Base-by-base conservation (phyloP, 1,140 invertebrate genomes). In the Battus philenor region DNA sequence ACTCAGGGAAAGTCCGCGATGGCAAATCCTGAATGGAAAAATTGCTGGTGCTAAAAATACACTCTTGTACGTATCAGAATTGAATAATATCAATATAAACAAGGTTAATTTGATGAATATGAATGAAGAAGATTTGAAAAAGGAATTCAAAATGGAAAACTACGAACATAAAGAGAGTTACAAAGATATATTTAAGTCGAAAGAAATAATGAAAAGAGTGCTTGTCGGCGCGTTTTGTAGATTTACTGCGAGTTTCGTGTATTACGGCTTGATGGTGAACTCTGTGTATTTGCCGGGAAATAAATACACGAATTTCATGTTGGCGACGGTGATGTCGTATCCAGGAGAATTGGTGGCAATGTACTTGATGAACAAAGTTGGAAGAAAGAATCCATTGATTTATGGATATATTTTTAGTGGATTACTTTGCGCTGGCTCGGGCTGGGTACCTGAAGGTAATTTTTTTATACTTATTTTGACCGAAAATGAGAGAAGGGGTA, bases 1-100 rank as follows among this genome's bases (percentile, higher is more conserved):
- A 16, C 50, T 91, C 3, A 87, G 88, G 8, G 91, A 92, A 72
- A 92, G 91, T 36, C 86, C 91, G 5, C 78, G 93, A 57, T 96
- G 94, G 94, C 86, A 93, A 10, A 70, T 95, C 15, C 88, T 92
- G 0, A 90, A 91, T 33, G 90, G 91, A 1, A 90, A 89, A 68
- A 88, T 89, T 24, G 86, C 91, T 1, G 86, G 91, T 50, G 91
- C 90, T 2, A 89, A 88, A 48, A 69, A 80, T 20, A 87, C 89
- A 10, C 70, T 92, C 3, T 70, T 79, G 2, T 78, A 80, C 36
- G 90, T 90, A 17, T 89, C 91, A 0, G 86, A 83, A 56, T 85
- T 90, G 4, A 96, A 96, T 54, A 74, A 74, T 13, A 43, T 78
- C 0, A 60, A 68, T 4, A 44, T 75, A 2, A 56, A 75, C 24